Evolutionary conservation across 2,113 vertebrate species (phyloP).

Genomic region (Ophthalmolycus amberensis): DNA sequence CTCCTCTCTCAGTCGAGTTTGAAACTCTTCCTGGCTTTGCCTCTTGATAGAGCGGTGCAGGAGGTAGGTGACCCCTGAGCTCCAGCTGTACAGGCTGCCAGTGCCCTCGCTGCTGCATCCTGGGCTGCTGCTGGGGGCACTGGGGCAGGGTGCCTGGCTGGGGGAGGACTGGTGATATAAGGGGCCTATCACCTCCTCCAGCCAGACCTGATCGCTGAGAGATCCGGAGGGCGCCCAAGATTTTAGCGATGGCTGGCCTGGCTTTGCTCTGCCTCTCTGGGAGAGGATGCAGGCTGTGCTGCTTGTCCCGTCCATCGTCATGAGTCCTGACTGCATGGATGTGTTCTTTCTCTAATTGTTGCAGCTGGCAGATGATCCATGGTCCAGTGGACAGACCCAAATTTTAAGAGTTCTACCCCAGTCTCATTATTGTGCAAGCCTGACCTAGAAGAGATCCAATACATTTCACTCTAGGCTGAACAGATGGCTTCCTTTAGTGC

Average conservation of each 20-base stretch:
- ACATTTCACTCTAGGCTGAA: conserved; percentile 73
- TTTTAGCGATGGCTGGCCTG: conserved; percentile 1
- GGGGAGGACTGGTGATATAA: conserved; percentile 31
- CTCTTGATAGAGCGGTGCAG: conserved; percentile 74
- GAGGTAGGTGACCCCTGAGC: conserved; percentile 65
- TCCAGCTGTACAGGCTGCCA: conserved; percentile 43
- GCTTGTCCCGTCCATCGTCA: conserved; percentile 39
- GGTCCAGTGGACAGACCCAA: conserved; percentile 53
- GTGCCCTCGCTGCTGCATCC: conserved; percentile 59
- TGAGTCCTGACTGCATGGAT: conserved; percentile 20
- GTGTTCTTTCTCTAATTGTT: conserved; percentile 55
- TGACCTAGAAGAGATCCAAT: conserved; percentile 69
- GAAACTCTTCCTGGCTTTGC: conserved; percentile 72
- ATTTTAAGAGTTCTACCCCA: conserved; percentile 77
- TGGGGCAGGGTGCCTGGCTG: conserved; percentile 55
- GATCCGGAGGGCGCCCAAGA: conserved; percentile 13
- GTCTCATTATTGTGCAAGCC: conserved; percentile 64
- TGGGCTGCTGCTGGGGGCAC: conserved; percentile 60
- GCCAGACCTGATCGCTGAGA: conserved; percentile 41
- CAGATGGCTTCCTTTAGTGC: conserved; percentile 72
- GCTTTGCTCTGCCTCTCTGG: conserved; percentile 26
- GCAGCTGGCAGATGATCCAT: conserved; percentile 54
- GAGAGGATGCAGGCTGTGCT: conserved; percentile 17
- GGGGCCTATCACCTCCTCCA: conserved; percentile 55
- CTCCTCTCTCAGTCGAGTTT: conserved; percentile 47